phyloP scores from a whole-genome alignment of 2,113 vertebrate species.

The Galbula dea region DNA sequence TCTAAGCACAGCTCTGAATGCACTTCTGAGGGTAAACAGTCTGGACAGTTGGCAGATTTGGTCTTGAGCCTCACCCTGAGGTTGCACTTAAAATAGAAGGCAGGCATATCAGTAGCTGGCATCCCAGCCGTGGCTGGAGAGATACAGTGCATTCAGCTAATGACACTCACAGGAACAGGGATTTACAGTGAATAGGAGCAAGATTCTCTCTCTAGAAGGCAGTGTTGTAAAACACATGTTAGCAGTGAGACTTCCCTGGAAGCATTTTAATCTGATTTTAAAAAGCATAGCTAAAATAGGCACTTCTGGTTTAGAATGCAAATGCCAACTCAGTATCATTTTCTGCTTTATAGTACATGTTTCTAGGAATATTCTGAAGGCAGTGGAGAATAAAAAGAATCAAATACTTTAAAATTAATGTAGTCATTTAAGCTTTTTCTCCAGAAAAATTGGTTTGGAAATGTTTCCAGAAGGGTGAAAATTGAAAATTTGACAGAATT shows the following conservation, averaged over 20 bases:
- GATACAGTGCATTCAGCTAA: neutral
- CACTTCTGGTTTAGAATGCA: neutral
- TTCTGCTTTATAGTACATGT: neutral
- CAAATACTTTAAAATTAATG: neutral
- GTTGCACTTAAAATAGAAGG: constrained; percentile 30
- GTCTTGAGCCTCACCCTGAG: neutral
- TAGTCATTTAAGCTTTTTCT: neutral
- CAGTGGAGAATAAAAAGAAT: neutral
- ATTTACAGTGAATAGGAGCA: neutral
- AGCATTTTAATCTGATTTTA: neutral
- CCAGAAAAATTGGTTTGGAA: neutral
- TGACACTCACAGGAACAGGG: neutral
- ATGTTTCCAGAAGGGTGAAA: neutral
- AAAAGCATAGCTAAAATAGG: constrained; percentile 23
- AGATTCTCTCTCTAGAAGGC: constrained; percentile 53
- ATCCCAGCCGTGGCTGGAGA: neutral
- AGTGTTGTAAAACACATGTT: constrained; percentile 47
- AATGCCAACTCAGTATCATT: neutral
- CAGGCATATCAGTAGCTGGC: neutral
- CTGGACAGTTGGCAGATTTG: constrained; percentile 7
- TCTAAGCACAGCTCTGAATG: neutral
- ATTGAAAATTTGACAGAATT: neutral
- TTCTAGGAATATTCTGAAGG: neutral
- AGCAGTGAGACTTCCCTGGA: neutral
- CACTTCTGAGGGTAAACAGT: neutral